Conservation (phyloP, 2,113 vertebrate species). For the Antechinus flavipes region DNA sequence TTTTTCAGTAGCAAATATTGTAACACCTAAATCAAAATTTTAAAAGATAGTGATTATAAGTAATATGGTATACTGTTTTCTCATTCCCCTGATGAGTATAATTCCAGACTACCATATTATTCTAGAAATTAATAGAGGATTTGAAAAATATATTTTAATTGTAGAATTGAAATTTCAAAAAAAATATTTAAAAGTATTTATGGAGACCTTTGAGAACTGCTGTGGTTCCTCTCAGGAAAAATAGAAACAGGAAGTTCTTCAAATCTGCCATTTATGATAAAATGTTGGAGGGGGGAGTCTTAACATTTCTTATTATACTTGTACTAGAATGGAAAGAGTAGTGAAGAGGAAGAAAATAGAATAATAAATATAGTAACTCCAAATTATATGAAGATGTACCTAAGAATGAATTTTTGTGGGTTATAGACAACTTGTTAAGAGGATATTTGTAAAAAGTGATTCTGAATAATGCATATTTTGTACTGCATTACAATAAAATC, state of each 20-base stretch:
- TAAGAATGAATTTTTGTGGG: slow-evolving; percentile 2
- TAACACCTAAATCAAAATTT: not conserved
- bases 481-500: slow-evolving; percentile 1
- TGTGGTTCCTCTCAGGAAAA: slow-evolving; percentile 8
- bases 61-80: not conserved
- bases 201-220: not conserved
- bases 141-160: not conserved
- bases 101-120: not conserved
- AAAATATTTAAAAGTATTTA: not conserved
- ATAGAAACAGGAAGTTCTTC: not conserved
- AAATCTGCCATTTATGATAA: slow-evolving; percentile 9
- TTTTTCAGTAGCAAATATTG: not conserved
- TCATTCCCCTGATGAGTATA: not conserved
- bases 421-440: slow-evolving; percentile 21
- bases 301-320: not conserved
- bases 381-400: not conserved
- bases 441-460: not conserved
- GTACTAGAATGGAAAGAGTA: not conserved
- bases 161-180: not conserved
- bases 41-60: slow-evolving; percentile 3
- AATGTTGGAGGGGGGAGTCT: not conserved
- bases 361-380: slow-evolving; percentile 8
- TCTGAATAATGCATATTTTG: not conserved
- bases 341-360: slow-evolving; percentile 14
- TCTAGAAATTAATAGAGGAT: not conserved